Evolutionary conservation across 2,113 vertebrate genomes (phyloP).

Genomic region (Suricata suricatta): DNA sequence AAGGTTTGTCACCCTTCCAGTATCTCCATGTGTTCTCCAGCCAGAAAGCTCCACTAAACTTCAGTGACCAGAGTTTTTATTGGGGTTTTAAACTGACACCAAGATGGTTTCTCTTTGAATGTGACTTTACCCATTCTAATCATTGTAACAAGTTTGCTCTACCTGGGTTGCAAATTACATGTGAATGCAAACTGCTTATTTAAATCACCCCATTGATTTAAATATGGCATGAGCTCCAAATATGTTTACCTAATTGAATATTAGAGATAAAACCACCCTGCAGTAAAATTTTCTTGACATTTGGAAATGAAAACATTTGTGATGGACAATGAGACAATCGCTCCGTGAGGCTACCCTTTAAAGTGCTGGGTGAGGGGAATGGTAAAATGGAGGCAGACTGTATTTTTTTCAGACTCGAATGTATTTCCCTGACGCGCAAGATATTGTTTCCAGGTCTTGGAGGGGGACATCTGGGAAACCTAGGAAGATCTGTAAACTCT

Average conservation of each 20-base stretch:
- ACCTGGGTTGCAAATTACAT: slow-evolving; percentile 1
- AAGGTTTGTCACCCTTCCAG: fast-evolving
- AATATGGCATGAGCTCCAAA: background rate
- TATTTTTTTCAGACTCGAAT: background rate
- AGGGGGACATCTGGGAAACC: background rate
- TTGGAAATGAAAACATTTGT: slow-evolving; percentile 11
- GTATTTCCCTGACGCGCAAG: background rate
- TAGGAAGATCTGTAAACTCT: background rate
- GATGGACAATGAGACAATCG: background rate
- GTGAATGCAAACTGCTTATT: slow-evolving; percentile 36
- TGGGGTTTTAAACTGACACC: background rate
- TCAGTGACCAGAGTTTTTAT: background rate
- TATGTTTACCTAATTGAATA: slow-evolving; percentile 44
- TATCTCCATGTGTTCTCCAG: background rate
- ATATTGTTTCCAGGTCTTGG: background rate
- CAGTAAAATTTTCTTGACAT: slow-evolving; percentile 16
- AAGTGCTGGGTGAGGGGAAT: background rate
- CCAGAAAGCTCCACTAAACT: background rate
- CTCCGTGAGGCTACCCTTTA: background rate
- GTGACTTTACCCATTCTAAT: background rate
- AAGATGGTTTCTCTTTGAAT: background rate
- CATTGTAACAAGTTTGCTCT: background rate
- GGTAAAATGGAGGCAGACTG: background rate
- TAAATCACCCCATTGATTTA: slow-evolving; percentile 45
- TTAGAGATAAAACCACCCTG: background rate